Evolutionary conservation across 2,888 invertebrate genomes (phyloP), one percentile per base, ranked within the genome.

Genomic region (Rhingia campestris): DNA sequence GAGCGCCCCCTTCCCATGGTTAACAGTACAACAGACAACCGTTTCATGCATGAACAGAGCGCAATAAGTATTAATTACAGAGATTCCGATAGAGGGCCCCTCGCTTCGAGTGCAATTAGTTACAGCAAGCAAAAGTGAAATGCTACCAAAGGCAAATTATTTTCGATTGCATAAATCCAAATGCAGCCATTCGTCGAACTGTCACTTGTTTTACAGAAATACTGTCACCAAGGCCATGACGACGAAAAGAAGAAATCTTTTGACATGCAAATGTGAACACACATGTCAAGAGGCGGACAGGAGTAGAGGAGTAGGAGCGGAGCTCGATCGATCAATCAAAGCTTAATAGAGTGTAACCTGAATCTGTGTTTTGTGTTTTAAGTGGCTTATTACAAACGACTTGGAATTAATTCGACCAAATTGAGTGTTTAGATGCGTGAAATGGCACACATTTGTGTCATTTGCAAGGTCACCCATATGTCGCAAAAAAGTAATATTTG

Each of bases 41-140:
- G 41, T 67, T 67, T 81, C 81, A 81, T 81, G 81, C 81, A 81
- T 81, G 77, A 81, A 66, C 81, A 66, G 81, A 67, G 41, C 54
- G 66, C 72, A 43, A 77, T 72, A 56, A 70, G 76, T 81, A 77
- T 81, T 81, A 77, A 81, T 81, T 81, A 72, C 72, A 22, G 47
- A 22, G 47, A 69, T 67, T 35, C 75, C 61, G 41, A 63, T 53
- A 54, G 74, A 73, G 45, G 45, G 69, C 56, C 53, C n/a, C 33
- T 14, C 63, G 14, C 53, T 35, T 51, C 9, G 22, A 54, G 30
- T 43, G 72, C 77, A 81, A 81, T 81, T 81, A 81, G 76, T 66
- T 66, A 54, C 64, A 81, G 64, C 53, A 81, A 33, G 14, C n/a
- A 10, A 76, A 77, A 72, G 81, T 54, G 77, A 81, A 81, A 81